Conservation (phyloP, 1,140 invertebrate species). For the Drosophila ercepeae region DNA sequence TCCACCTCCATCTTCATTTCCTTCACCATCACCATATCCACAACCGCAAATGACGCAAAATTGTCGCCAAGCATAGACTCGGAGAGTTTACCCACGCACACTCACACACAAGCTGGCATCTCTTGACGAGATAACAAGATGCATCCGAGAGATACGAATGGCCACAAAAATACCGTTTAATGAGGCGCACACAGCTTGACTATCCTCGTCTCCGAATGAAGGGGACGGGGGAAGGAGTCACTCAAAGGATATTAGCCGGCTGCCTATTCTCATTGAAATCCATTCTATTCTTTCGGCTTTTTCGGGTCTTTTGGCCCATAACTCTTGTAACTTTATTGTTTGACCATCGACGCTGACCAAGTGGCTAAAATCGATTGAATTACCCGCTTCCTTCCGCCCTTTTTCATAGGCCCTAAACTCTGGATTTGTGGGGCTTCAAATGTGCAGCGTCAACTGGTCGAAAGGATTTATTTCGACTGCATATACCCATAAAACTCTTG, state of each 20-base stretch:
- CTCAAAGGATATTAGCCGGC: slow-evolving; percentile 49
- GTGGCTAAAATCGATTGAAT: slow-evolving; percentile 32
- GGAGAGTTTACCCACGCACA: slow-evolving; percentile 36
- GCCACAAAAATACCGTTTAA: slow-evolving; percentile 69
- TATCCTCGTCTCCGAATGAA: slow-evolving; percentile 39
- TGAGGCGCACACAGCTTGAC: slow-evolving; percentile 56
- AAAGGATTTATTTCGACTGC: slow-evolving; percentile 27
- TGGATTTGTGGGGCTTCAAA: slow-evolving; percentile 18
- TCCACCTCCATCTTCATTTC: background rate
- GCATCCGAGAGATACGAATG: slow-evolving; percentile 51
- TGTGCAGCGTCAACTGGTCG: slow-evolving; percentile 24
- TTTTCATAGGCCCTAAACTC: slow-evolving; percentile 18
- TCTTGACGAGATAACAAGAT: slow-evolving; percentile 60
- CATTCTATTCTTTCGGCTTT: slow-evolving; percentile 28
- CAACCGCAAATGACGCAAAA: slow-evolving; percentile 64
- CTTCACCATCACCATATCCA: background rate
- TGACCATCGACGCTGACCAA: slow-evolving; percentile 41
- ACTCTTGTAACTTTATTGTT: slow-evolving; percentile 55
- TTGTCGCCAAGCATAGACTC: slow-evolving; percentile 42
- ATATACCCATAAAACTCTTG: background rate
- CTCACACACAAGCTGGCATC: slow-evolving; percentile 5
- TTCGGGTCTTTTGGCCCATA: slow-evolving; percentile 36
- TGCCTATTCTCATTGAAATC: slow-evolving; percentile 45
- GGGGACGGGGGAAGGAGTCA: slow-evolving; percentile 21
- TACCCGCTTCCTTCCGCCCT: slow-evolving; percentile 45